Conservation (phyloP, 2,797 vertebrate species). For the Coregonus ussuriensis region DNA sequence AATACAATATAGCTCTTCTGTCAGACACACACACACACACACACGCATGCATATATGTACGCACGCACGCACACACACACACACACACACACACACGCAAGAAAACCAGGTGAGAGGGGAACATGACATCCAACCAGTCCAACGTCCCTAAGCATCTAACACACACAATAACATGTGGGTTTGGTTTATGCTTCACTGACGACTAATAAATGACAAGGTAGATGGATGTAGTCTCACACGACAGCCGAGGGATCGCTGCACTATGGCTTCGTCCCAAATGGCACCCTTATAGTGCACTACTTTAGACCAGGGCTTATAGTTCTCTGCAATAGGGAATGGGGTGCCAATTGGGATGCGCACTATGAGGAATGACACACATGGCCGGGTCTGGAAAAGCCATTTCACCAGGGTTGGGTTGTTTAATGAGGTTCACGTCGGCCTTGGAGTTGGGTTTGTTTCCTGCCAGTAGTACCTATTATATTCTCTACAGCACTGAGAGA, state of each 20-base stretch:
- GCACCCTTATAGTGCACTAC: neutral
- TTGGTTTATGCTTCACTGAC: constrained; percentile 14
- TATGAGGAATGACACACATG: neutral
- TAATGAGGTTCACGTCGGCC: constrained; percentile 7
- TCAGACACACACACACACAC: neutral
- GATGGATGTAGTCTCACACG: constrained; percentile 21
- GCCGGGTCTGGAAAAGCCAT: constrained; percentile 40
- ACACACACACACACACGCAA: neutral
- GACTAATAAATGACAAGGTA: constrained; percentile 26
- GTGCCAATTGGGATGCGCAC: neutral
- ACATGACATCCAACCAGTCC: neutral
- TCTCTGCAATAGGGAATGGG: neutral
- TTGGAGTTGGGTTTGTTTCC: neutral
- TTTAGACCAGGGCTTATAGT: too few species aligned
- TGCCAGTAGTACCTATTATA: neutral
- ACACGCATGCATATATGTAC: neutral
- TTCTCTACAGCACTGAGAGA: neutral
- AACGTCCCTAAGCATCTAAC: neutral
- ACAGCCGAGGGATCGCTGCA: neutral
- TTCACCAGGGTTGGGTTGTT: constrained; percentile 18
- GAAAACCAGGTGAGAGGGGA: constrained; percentile 1
- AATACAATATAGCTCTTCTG: neutral
- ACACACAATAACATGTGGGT: constrained; percentile 16
- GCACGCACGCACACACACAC: neutral
- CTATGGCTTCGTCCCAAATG: neutral